phyloP scores from a whole-genome alignment of 2,888 invertebrate species.

The Steinernema hermaphroditum region DNA sequence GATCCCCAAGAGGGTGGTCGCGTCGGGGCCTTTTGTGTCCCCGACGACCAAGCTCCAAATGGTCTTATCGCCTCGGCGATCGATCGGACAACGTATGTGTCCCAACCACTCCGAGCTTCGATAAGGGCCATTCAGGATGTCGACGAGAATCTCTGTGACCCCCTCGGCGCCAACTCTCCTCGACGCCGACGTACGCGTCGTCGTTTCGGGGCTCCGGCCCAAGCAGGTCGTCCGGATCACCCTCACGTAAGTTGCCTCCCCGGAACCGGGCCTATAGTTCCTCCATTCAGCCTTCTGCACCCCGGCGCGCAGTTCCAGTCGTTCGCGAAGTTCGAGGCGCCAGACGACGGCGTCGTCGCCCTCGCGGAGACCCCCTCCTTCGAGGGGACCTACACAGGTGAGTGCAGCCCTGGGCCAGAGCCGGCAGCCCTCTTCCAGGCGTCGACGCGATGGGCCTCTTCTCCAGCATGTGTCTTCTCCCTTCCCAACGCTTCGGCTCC shows the following conservation, averaged over 20 bases:
- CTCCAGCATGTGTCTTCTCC: slow-evolving; percentile 6
- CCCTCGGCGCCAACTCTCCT: slow-evolving; percentile 1
- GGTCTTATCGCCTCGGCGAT: too few relatives aligned
- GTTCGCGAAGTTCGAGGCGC: slow-evolving; percentile 10
- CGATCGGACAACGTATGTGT: too few relatives aligned
- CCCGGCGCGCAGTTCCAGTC: slow-evolving; percentile 5
- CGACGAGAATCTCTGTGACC: too few relatives aligned
- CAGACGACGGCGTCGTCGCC: not conserved
- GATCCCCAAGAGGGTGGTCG: too few relatives aligned
- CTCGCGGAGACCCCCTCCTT: not conserved
- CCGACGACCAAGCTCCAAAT: too few relatives aligned
- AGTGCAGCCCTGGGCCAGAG: not conserved
- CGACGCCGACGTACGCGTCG: slow-evolving; percentile 5
- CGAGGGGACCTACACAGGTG: slow-evolving; percentile 25
- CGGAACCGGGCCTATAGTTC: not conserved
- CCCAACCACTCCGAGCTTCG: too few relatives aligned
- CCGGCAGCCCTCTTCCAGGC: not conserved
- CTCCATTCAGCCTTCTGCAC: slow-evolving; percentile 8
- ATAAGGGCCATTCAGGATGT: too few relatives aligned
- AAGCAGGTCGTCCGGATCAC: not conserved
- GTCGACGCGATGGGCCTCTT: slow-evolving; percentile 17
- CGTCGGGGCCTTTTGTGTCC: too few relatives aligned
- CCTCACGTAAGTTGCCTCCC: not conserved
- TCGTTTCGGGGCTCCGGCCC: slow-evolving; percentile 3
- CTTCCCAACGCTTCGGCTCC: not conserved